A percentile compares a stretch with the other conserved stretches of the same genome.
phyloP scores from a whole-genome alignment of 2,113 vertebrate species.

The Nettapus auritus region DNA sequence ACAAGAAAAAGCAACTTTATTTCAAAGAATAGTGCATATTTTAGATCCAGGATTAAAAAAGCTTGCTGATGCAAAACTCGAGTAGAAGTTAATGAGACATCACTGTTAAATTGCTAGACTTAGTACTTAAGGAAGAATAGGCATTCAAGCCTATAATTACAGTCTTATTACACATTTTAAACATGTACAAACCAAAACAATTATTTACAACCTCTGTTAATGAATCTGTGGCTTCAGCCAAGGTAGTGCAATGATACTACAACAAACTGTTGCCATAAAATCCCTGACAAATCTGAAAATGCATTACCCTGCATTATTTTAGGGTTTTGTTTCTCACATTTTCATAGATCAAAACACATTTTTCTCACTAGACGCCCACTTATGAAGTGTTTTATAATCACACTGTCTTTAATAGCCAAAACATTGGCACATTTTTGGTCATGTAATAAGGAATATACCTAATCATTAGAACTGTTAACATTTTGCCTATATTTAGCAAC shows the following conservation, averaged over 20 bases:
- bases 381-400: not conserved
- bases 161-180: slow-evolving; percentile 1
- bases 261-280: not conserved
- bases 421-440: not conserved
- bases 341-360: not conserved
- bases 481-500: not conserved
- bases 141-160: slow-evolving; percentile 1
- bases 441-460: not conserved
- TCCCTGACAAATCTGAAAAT: not conserved
- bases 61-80: not conserved
- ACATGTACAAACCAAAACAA: not conserved
- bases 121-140: not conserved
- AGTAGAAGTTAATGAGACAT: not conserved
- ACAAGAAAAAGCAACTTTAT: not conserved
- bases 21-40: not conserved
- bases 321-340: not conserved
- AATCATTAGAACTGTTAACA: not conserved
- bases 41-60: not conserved
- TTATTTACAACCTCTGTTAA: slow-evolving; percentile 1
- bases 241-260: not conserved
- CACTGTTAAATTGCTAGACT: not conserved
- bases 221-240: not conserved
- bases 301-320: not conserved
- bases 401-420: not conserved
- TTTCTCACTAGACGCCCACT: not conserved